Percentiles rank a stretch among this genome's conserved stretches.
phyloP scores from a whole-genome alignment of 64 coral and sea anemone species.

The Dendrophyllia cribrosa region DNA sequence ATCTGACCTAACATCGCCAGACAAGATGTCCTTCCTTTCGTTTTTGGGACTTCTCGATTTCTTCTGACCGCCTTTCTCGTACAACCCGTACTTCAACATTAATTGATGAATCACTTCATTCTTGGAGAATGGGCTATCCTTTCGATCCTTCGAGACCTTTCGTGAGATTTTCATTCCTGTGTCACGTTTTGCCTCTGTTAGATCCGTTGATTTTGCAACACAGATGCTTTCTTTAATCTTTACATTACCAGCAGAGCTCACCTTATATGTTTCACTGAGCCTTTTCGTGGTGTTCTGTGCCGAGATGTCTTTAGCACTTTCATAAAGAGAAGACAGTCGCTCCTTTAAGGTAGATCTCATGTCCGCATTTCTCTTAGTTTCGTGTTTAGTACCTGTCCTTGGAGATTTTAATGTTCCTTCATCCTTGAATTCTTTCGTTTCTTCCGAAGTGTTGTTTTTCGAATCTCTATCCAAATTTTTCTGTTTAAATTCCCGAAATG shows the following conservation, averaged over 20 bases:
- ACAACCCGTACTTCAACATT: slow-evolving; percentile 92
- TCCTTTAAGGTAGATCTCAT: neutral
- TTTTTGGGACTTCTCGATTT: neutral
- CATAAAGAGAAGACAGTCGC: slow-evolving; percentile 22
- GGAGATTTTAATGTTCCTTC: neutral
- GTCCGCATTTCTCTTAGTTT: neutral
- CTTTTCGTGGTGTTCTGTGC: slow-evolving; percentile 8
- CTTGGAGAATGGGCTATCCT: slow-evolving; percentile 65
- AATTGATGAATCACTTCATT: slow-evolving; percentile 94
- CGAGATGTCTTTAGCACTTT: slow-evolving; percentile 39
- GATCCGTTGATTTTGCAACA: neutral
- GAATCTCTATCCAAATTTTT: slow-evolving; percentile 38
- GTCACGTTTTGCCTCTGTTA: neutral
- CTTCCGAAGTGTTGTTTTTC: neutral
- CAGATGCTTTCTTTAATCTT: neutral
- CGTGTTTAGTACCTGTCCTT: slow-evolving; percentile 9
- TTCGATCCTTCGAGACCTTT: slow-evolving; percentile 22
- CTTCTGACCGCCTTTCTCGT: slow-evolving; percentile 32
- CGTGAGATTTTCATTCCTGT: neutral
- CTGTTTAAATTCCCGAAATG: slow-evolving; percentile 86
- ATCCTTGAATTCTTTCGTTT: neutral
- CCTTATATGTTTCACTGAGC: neutral
- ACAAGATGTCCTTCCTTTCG: neutral
- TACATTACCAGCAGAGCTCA: neutral
- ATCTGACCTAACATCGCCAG: neutral